These are phyloP conservation scores for Anastrepha obliqua DNA, from an alignment of 1,140 invertebrate species.

Conservation along the genomic window DNA sequence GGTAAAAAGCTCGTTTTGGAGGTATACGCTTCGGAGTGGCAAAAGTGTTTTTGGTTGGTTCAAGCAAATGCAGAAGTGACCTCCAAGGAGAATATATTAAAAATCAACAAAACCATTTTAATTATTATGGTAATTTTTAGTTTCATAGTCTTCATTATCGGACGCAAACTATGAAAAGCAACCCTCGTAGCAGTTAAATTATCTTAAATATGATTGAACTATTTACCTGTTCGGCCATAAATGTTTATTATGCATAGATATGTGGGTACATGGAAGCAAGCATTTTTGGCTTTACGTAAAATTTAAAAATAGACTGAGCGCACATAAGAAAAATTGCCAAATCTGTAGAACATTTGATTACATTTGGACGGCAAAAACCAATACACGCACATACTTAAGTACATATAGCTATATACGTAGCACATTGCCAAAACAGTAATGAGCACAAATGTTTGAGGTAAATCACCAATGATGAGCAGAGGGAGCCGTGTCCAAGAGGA, in stretches of 20 bases:
- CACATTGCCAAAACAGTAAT: constrained; percentile 46
- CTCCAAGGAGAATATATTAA: too few relatives aligned
- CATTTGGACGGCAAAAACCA: background rate
- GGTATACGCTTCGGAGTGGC: too few relatives aligned
- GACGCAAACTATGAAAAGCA: too few relatives aligned
- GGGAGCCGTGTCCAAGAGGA: background rate
- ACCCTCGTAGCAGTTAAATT: background rate
- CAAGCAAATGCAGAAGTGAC: too few relatives aligned
- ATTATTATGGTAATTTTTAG: too few relatives aligned
- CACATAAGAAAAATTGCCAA: constrained; percentile 40
- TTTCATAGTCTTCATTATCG: too few relatives aligned
- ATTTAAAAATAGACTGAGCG: background rate
- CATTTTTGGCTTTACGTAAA: constrained; percentile 7
- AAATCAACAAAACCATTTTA: too few relatives aligned
- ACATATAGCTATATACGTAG: background rate
- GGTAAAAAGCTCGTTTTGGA: too few relatives aligned
- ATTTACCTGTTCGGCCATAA: constrained; percentile 9
- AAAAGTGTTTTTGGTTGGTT: too few relatives aligned
- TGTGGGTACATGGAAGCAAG: background rate
- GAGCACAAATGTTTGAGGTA: background rate
- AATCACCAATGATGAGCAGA: background rate
- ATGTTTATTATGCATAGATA: background rate
- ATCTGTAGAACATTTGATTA: constrained; percentile 49
- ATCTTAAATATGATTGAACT: background rate
- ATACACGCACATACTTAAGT: background rate